phyloP scores from a whole-genome alignment of 2,113 vertebrate species.

The Triplophysa dalaica region DNA sequence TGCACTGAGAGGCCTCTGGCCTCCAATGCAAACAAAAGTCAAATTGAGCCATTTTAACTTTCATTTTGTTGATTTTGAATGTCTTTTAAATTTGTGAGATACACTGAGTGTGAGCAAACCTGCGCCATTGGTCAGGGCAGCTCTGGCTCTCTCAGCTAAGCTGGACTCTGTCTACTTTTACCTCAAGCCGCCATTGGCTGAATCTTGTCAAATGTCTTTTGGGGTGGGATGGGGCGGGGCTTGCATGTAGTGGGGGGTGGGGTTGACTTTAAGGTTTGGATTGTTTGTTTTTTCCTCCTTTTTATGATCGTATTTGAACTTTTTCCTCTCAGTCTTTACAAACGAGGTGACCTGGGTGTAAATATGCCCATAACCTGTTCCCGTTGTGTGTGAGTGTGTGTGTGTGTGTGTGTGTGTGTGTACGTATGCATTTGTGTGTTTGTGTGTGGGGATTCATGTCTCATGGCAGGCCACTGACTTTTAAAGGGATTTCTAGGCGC shows the following conservation, averaged over 20 bases:
- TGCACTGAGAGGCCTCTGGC: slow-evolving; percentile 78
- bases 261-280: slow-evolving; percentile 47
- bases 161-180: slow-evolving; percentile 82
- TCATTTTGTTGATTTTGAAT: slow-evolving; percentile 69
- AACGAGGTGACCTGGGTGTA: slow-evolving; percentile 81
- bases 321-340: slow-evolving; percentile 76
- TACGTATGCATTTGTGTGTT: slow-evolving; percentile 48
- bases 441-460: slow-evolving; percentile 52
- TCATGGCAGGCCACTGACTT: slow-evolving; percentile 89
- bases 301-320: slow-evolving; percentile 73
- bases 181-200: slow-evolving; percentile 75
- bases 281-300: slow-evolving; percentile 61
- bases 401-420: slow-evolving; percentile 64
- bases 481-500: slow-evolving; percentile 87
- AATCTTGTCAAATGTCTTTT: slow-evolving; percentile 76
- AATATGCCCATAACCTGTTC: slow-evolving; percentile 74
- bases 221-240: slow-evolving; percentile 53
- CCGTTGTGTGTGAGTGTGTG: slow-evolving; percentile 56
- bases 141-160: slow-evolving; percentile 74
- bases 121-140: slow-evolving; percentile 68
- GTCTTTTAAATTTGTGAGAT: slow-evolving; percentile 70
- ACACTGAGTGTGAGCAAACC: slow-evolving; percentile 73
- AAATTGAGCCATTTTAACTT: slow-evolving; percentile 88
- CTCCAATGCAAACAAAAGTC: slow-evolving; percentile 77
- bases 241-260: slow-evolving; percentile 57